These are phyloP conservation scores for Vireo altiloquus DNA, from an alignment of 2,113 vertebrate species.

Conservation along the genomic window DNA sequence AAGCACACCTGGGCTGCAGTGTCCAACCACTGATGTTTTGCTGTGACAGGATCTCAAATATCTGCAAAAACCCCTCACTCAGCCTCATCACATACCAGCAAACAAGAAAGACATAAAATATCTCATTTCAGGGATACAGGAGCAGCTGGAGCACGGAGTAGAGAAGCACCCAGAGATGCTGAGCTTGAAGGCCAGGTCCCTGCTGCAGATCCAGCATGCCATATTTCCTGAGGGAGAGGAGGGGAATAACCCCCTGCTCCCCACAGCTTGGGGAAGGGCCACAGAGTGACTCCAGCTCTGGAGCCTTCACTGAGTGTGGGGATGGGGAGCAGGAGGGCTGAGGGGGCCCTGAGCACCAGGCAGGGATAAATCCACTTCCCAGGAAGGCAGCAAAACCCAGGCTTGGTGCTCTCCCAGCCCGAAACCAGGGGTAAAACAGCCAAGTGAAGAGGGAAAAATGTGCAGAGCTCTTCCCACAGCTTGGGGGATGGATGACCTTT, in stretches of 20 bases:
- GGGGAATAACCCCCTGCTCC: background rate
- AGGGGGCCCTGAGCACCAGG: background rate
- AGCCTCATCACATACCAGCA: background rate
- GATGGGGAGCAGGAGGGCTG: background rate
- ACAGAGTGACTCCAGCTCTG: background rate
- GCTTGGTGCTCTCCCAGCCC: background rate
- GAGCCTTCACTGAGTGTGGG: background rate
- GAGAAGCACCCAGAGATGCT: background rate
- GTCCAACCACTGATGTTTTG: background rate
- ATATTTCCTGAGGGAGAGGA: rapidly evolving
- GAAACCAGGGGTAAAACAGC: background rate
- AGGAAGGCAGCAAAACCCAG: background rate
- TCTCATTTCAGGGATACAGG: background rate
- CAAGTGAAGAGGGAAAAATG: background rate
- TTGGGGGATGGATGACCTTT: constrained; percentile 69
- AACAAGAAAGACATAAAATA: background rate
- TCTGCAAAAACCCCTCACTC: background rate
- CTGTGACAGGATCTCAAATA: background rate
- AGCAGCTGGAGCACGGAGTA: background rate
- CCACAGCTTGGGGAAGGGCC: background rate
- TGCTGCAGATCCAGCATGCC: rapidly evolving
- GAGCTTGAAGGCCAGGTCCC: background rate
- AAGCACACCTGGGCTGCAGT: rapidly evolving
- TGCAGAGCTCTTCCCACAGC: constrained; percentile 55
- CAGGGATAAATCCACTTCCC: constrained; percentile 21